Base-by-base conservation (phyloP, 2,888 invertebrate genomes). In the Tetheella fluctuosa region DNA sequence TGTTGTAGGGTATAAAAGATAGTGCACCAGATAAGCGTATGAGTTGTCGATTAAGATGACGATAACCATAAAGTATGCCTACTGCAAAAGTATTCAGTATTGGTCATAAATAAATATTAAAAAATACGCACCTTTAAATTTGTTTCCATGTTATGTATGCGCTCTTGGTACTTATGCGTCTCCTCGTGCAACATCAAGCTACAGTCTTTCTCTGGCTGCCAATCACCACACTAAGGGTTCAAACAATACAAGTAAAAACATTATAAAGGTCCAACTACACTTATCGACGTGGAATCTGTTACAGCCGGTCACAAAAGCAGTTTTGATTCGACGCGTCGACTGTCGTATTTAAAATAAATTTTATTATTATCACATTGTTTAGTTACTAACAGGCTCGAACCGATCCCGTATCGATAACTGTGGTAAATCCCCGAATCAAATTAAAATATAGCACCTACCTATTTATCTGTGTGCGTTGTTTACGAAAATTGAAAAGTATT, bases 141-240 rank as follows among this genome's bases (percentile, higher is more conserved):
- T n/a, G 61, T 34, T 69, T 90, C 89, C 81, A 88, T 81, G 64
- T 83, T 80, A 52, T 79, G 77, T 58, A 88, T 73, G 15, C 82
- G 79, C 64, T 84, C 84, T 72, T 84, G 83, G 66, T 83, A 81
- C 64, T 71, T 71, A 58, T 65, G 39, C 37, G 79, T 70, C 66
- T 85, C 86, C 42, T 79, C 78, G 4, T 68, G 75, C 62, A 79
- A 62, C 64, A 76, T 58, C 58, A 67, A 71, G 25, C 77, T 76
- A 63, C 73, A 73, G 64, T 89, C 91, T 70, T 85, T 81, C 65
- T 86, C 88, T 1, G 88, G 89, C 77, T 84, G 88, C 76, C 83
- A 76, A 59, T 88, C 90, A 37, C 85, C 86, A 67, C 86, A 84
- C 89, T 90, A 70, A 62, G 65, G 65, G 63, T 59, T 59, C 34